Evolutionary conservation across 2,113 vertebrate genomes (phyloP).

Genomic region (Chaetops frenatus): DNA sequence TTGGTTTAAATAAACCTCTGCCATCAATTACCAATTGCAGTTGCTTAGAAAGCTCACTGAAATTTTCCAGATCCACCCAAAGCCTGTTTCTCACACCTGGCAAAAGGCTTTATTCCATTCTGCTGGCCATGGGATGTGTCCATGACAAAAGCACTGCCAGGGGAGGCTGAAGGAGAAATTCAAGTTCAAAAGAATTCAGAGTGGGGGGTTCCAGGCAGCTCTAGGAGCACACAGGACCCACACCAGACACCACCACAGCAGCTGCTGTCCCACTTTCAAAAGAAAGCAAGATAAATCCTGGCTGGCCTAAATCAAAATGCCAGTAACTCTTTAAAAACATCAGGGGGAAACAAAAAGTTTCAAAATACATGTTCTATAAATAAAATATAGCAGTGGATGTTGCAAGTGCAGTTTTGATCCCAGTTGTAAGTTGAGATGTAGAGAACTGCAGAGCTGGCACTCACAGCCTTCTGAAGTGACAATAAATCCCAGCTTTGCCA

Average conservation of each 20-base stretch:
- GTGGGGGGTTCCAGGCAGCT: background rate
- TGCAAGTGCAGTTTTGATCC: conserved; percentile 42
- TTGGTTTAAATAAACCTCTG: background rate
- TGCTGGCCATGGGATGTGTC: background rate
- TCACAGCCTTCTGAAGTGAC: background rate
- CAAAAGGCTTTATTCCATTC: background rate
- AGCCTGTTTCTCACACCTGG: background rate
- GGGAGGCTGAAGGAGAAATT: background rate
- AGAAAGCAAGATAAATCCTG: background rate
- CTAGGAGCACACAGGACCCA: background rate
- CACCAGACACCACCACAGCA: background rate
- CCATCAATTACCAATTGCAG: accelerated
- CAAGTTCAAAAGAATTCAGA: background rate
- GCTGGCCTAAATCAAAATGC: background rate
- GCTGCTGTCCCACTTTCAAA: background rate
- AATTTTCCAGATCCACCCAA: background rate
- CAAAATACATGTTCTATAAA: conserved; percentile 42
- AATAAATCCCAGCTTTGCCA: conserved; percentile 32
- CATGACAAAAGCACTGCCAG: background rate
- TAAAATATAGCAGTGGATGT: conserved; percentile 36
- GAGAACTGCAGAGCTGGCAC: conserved; percentile 48
- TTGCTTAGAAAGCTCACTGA: background rate
- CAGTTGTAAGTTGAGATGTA: conserved; percentile 12
- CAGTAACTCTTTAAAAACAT: conserved; percentile 22
- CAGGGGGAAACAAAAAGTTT: background rate